Evolutionary conservation across 2,888 invertebrate species (phyloP).

Genomic region (Macrosiphum euphorbiae): DNA sequence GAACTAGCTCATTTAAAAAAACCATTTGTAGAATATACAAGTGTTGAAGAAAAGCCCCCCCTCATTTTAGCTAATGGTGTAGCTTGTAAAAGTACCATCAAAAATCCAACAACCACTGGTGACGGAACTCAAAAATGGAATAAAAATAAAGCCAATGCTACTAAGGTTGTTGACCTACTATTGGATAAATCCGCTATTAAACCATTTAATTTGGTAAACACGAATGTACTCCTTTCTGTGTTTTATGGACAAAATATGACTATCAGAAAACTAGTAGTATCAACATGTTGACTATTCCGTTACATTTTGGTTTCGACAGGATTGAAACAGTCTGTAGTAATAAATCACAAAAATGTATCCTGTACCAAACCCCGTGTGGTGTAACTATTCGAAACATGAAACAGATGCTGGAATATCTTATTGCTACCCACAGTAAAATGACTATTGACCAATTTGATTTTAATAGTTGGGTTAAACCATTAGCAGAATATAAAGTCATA

Average conservation of each 20-base stretch:
- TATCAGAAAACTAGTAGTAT: slow-evolving; percentile 78
- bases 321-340: slow-evolving; percentile 21
- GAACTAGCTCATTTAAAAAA: slow-evolving; percentile 48
- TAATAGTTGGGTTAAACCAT: too few relatives aligned
- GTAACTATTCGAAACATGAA: slow-evolving; percentile 80
- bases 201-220: slow-evolving; percentile 74
- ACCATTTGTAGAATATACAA: slow-evolving; percentile 55
- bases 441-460: too few relatives aligned
- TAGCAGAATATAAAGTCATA: too few relatives aligned
- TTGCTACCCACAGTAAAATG: too few relatives aligned
- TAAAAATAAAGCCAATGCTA: not conserved
- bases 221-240: slow-evolving; percentile 75
- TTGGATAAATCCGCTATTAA: not conserved
- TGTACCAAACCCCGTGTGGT: slow-evolving; percentile 85
- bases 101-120: not conserved
- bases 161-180: not conserved
- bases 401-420: too few relatives aligned
- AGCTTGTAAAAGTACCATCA: slow-evolving; percentile 82
- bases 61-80: slow-evolving; percentile 74
- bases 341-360: slow-evolving; percentile 68
- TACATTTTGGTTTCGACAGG: slow-evolving; percentile 81
- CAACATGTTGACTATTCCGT: slow-evolving; percentile 86
- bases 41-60: not conserved
- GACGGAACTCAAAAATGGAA: not conserved
- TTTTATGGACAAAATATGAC: slow-evolving; percentile 69